Conservation (phyloP, 2,797 vertebrate genomes). For the Martes flavigula region DNA sequence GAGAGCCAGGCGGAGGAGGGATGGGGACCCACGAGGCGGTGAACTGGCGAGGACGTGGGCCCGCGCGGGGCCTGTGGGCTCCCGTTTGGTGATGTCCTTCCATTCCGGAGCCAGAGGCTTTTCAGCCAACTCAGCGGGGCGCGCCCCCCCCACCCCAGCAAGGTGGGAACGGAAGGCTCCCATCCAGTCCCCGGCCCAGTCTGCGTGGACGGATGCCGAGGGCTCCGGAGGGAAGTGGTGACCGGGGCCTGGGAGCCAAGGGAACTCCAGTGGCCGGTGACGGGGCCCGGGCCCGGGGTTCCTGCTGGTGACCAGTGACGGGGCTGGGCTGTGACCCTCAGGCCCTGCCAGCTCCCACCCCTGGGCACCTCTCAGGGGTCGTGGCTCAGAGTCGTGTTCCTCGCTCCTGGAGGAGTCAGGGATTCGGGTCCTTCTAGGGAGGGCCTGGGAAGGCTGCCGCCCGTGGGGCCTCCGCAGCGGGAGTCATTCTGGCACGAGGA, state of each 20-base stretch:
- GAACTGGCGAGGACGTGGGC: neutral
- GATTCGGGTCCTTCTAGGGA: neutral
- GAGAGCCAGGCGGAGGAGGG: neutral
- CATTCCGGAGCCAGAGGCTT: neutral
- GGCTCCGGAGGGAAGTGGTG: neutral
- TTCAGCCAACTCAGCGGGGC: neutral
- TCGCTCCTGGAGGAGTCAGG: neutral
- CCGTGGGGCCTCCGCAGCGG: fast-evolving
- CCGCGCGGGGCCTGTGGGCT: neutral
- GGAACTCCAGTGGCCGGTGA: fast-evolving
- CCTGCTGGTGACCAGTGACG: no score
- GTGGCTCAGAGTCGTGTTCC: neutral
- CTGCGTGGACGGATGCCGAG: fast-evolving
- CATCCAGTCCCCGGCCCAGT: neutral
- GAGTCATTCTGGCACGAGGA: neutral
- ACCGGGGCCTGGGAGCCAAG: neutral
- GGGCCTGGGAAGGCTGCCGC: neutral
- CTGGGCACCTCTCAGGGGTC: no score
- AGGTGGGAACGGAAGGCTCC: neutral
- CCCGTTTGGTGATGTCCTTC: neutral
- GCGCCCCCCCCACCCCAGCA: neutral
- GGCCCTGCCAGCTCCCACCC: neutral
- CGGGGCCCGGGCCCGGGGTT: neutral
- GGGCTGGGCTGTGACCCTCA: neutral
- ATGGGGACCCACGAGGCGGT: neutral